Evolutionary conservation across 2,113 vertebrate genomes (phyloP).

Genomic region (Syrmaticus mikado): DNA sequence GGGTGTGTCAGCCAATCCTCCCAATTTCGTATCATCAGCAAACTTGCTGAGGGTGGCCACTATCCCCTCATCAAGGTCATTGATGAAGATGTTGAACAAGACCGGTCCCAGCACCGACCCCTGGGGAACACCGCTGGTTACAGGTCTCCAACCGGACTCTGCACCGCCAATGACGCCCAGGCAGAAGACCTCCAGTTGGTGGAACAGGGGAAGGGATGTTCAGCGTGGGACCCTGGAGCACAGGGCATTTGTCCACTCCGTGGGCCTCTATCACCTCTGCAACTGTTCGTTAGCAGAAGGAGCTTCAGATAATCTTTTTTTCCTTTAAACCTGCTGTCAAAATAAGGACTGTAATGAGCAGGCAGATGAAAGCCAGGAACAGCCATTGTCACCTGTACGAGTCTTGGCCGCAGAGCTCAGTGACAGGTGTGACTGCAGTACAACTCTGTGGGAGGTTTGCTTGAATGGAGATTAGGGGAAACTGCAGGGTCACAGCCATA

Average conservation of each 20-base stretch:
- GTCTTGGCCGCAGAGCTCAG: neutral
- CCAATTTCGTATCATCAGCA: too few relatives aligned
- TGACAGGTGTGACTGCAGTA: neutral
- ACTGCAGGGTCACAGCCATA: accelerated
- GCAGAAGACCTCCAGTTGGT: too few relatives aligned
- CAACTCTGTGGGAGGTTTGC: neutral
- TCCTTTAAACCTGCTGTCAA: neutral
- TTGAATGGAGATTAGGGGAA: neutral
- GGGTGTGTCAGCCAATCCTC: too few relatives aligned
- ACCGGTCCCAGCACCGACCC: too few relatives aligned
- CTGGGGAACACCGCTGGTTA: too few relatives aligned
- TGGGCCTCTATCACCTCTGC: neutral
- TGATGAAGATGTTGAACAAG: too few relatives aligned
- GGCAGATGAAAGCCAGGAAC: neutral
- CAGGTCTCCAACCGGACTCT: too few relatives aligned
- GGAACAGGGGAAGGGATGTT: neutral
- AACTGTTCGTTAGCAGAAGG: neutral
- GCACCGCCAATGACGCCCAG: too few relatives aligned
- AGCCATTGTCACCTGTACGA: neutral
- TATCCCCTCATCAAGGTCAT: too few relatives aligned
- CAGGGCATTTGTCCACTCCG: neutral
- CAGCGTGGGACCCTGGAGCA: neutral
- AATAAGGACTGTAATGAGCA: neutral
- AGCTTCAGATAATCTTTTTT: neutral
- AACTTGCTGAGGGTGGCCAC: too few relatives aligned